These are phyloP conservation scores for Kobus ellipsiprymnus DNA, from an alignment of 2,113 vertebrate genomes.

Conservation along the genomic window DNA sequence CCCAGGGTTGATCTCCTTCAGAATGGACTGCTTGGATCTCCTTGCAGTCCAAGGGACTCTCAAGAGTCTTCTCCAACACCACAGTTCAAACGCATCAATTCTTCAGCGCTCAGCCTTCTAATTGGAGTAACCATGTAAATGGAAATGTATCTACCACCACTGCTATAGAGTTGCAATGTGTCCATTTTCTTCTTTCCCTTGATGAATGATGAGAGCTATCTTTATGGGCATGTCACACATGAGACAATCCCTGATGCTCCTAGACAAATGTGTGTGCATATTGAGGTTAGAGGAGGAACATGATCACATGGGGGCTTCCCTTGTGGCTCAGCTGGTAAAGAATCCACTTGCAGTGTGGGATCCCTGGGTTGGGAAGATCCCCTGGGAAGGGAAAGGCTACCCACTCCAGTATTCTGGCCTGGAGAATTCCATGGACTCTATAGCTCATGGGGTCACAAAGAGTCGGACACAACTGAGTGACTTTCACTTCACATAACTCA, in stretches of 20 bases:
- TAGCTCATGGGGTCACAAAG: neutral
- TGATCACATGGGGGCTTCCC: neutral
- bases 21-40: too few species aligned
- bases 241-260: neutral
- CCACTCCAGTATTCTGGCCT: neutral
- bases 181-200: neutral
- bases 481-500: neutral
- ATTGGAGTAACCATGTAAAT: neutral
- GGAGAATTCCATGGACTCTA: neutral
- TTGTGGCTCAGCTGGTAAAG: neutral
- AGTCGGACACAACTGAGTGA: neutral
- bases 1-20: too few species aligned
- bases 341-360: neutral
- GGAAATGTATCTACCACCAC: neutral
- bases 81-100: too few species aligned
- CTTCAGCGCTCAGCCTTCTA: neutral
- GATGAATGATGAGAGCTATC: neutral
- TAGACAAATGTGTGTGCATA: neutral
- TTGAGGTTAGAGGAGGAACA: neutral
- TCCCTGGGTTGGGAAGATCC: neutral
- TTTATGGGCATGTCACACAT: neutral
- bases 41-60: too few species aligned
- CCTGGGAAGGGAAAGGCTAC: neutral
- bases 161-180: neutral
- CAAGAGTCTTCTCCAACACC: too few species aligned